Conservation (phyloP, 2,797 vertebrate genomes). For the Hemibagrus guttatus region DNA sequence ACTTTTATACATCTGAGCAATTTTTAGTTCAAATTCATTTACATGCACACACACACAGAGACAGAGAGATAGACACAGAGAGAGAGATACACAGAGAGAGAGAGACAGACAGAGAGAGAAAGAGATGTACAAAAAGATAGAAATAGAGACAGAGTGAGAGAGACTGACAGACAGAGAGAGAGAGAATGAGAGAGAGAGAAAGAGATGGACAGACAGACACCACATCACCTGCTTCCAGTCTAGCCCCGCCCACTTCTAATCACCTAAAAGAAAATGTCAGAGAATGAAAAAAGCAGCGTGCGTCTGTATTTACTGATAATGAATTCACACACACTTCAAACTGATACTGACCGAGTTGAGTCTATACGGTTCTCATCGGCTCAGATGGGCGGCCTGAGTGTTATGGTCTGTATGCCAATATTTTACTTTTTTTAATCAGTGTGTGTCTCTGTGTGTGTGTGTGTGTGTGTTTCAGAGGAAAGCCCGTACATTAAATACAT, state of each 20-base stretch:
- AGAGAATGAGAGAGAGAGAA: too few relatives aligned
- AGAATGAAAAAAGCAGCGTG: neutral
- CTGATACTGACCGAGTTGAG: neutral
- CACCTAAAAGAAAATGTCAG: neutral
- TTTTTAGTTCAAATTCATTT: too few relatives aligned
- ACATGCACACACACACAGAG: too few relatives aligned
- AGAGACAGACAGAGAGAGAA: too few relatives aligned
- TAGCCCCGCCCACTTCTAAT: neutral
- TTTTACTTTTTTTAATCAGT: neutral
- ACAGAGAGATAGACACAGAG: too few relatives aligned
- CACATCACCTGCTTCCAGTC: neutral
- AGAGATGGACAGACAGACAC: too few relatives aligned
- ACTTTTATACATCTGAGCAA: too few relatives aligned
- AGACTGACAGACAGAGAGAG: too few relatives aligned
- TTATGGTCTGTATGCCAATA: neutral
- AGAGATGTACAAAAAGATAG: too few relatives aligned
- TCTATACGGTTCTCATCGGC: neutral
- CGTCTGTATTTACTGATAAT: neutral
- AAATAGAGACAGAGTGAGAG: too few relatives aligned
- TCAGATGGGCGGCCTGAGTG: neutral
- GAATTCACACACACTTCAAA: neutral
- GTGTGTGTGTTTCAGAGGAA: slow-evolving; percentile 64
- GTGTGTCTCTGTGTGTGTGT: slow-evolving; percentile 1
- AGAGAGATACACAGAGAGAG: too few relatives aligned
- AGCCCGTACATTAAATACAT: slow-evolving; percentile 76